phyloP scores from a whole-genome alignment of 2,797 vertebrate species.

The Margarornis squamiger region DNA sequence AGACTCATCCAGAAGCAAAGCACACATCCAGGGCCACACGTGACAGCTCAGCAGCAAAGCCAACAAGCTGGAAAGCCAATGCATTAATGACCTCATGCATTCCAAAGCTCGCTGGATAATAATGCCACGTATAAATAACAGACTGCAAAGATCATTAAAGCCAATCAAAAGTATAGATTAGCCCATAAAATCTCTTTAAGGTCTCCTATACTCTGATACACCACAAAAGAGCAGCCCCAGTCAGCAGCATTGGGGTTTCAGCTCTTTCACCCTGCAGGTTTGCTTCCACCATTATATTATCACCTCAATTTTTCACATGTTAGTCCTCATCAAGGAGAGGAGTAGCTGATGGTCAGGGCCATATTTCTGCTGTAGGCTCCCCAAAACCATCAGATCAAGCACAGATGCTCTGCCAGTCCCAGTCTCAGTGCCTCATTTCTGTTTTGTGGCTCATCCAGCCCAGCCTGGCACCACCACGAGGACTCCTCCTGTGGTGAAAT shows the following conservation, averaged over 20 bases:
- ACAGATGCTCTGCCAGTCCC: neutral
- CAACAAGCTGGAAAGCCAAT: neutral
- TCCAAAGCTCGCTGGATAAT: neutral
- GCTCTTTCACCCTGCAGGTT: neutral
- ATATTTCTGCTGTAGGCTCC: neutral
- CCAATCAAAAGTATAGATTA: constrained; percentile 52
- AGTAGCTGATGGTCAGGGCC: fast-evolving
- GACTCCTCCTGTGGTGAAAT: fast-evolving
- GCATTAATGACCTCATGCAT: neutral
- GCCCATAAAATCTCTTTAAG: constrained; percentile 1
- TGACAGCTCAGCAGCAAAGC: neutral
- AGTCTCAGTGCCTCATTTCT: neutral
- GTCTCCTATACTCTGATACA: neutral
- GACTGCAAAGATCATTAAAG: constrained; percentile 47
- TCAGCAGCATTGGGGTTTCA: neutral
- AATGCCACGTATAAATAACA: neutral
- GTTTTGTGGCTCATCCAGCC: neutral
- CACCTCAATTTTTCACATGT: neutral
- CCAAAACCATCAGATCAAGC: neutral
- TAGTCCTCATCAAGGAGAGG: neutral
- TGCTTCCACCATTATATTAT: fast-evolving
- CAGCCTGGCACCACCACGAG: fast-evolving
- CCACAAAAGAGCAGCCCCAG: neutral
- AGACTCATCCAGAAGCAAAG: neutral
- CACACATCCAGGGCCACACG: neutral